These are phyloP conservation scores for Sclerurus mexicanus DNA, from an alignment of 2,113 vertebrate genomes.

Conservation along the genomic window DNA sequence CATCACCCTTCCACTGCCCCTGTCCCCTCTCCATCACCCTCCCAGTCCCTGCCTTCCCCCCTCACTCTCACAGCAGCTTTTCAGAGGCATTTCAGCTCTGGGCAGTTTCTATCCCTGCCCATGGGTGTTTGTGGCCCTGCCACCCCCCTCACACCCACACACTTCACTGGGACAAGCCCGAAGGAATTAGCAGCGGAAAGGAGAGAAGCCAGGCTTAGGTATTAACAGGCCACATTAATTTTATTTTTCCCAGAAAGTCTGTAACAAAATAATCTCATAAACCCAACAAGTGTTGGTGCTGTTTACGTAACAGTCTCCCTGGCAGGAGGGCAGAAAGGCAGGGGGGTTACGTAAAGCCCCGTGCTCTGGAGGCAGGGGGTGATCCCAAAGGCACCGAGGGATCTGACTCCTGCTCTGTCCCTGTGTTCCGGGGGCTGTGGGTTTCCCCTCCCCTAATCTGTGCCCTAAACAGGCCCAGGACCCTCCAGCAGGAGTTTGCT, in stretches of 20 bases:
- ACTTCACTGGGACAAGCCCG: rapidly evolving
- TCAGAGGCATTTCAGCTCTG: rapidly evolving
- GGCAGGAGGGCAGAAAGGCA: neutral
- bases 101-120: neutral
- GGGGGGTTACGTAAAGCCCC: neutral
- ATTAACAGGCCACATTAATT: neutral
- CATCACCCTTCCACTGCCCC: neutral
- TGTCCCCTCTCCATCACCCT: neutral
- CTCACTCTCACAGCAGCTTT: neutral
- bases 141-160: neutral
- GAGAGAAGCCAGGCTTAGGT: neutral
- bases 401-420: neutral
- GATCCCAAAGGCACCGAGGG: rapidly evolving
- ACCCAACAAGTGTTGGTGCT: neutral
- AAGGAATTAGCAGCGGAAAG: neutral
- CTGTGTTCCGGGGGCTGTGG: neutral
- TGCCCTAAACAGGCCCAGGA: rapidly evolving
- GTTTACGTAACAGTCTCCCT: neutral
- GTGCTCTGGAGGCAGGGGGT: neutral
- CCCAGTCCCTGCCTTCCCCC: neutral
- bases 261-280: neutral
- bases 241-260: slow-evolving; percentile 14
- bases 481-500: neutral
- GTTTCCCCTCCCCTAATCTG: neutral
- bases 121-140: neutral